These are phyloP conservation scores for Scaptomyza polygonia DNA, from an alignment of 2,888 invertebrate genomes.

Conservation along the genomic window DNA sequence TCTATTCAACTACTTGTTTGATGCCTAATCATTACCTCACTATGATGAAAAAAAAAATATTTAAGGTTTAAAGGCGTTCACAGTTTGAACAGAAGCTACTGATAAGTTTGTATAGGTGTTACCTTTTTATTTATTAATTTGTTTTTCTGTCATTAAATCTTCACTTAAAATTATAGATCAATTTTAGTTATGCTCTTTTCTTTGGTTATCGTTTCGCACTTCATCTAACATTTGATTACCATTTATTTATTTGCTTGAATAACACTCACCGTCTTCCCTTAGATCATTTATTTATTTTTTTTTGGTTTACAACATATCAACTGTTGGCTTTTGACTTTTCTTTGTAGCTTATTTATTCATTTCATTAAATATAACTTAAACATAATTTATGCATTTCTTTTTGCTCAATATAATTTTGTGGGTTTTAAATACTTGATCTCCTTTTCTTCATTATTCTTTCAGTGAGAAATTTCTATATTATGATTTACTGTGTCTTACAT, in stretches of 20 bases:
- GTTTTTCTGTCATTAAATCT: conserved; percentile 63
- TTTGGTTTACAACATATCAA: conserved; percentile 80
- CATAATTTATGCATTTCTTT: conserved; percentile 62
- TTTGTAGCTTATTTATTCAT: conserved; percentile 66
- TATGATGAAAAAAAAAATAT: too few species aligned
- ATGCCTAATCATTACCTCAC: too few species aligned
- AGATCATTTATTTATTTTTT: conserved; percentile 43
- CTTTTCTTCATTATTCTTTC: conserved; percentile 43
- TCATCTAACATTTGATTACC: conserved; percentile 47
- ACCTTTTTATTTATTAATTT: conserved; percentile 76
- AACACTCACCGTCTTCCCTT: conserved; percentile 58
- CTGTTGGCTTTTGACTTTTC: conserved; percentile 76
- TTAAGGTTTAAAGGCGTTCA: too few species aligned
- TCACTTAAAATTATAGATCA: conserved; percentile 72
- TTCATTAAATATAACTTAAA: conserved; percentile 73
- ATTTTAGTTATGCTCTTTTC: conserved; percentile 62
- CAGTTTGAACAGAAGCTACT: conserved; percentile 1
- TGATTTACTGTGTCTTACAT: conserved; percentile 55
- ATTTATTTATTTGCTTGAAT: conserved; percentile 57
- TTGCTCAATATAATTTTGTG: conserved; percentile 56
- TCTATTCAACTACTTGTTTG: too few species aligned
- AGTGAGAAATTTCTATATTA: conserved; percentile 57
- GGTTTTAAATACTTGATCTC: conserved; percentile 57
- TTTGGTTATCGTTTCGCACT: conserved; percentile 59
- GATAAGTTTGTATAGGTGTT: conserved; percentile 69